Percentiles rank a stretch among this genome's conserved stretches.
These are phyloP conservation scores for Riparia riparia DNA, from an alignment of 2,113 vertebrate species.

Conservation along the genomic window DNA sequence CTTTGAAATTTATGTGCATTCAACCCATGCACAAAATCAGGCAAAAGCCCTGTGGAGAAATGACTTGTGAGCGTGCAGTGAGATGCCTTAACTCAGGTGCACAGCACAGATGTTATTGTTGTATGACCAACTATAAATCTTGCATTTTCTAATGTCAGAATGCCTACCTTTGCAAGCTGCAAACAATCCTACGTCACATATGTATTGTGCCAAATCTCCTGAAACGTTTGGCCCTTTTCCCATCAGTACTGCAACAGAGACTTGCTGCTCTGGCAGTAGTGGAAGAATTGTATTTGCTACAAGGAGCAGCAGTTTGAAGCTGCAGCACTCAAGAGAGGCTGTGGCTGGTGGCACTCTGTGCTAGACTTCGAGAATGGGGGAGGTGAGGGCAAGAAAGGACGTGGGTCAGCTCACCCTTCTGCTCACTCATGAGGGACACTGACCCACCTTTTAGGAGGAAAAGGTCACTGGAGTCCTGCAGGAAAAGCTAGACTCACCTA, in stretches of 20 bases:
- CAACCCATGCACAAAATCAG: not conserved
- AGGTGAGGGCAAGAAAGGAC: not conserved
- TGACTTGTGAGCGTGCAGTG: rapidly evolving
- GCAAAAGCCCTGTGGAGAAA: not conserved
- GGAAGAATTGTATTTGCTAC: not conserved
- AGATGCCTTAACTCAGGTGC: not conserved
- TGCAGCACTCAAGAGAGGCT: not conserved
- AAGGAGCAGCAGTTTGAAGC: not conserved
- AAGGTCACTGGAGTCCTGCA: not conserved
- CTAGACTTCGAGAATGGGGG: not conserved
- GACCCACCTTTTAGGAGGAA: not conserved
- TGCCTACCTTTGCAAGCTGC: not conserved
- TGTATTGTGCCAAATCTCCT: not conserved
- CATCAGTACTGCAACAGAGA: not conserved
- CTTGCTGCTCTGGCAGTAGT: not conserved
- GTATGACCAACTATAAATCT: not conserved
- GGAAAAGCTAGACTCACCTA: not conserved
- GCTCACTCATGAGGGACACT: not conserved
- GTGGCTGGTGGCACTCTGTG: not conserved
- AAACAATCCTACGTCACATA: not conserved
- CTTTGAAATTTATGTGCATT: not conserved
- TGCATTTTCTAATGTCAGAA: not conserved
- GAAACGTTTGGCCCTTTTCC: not conserved
- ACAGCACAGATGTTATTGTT: not conserved
- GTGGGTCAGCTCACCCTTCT: not conserved